Evolutionary conservation across 2,888 invertebrate species (phyloP).

Genomic region (Allacma fusca): DNA sequence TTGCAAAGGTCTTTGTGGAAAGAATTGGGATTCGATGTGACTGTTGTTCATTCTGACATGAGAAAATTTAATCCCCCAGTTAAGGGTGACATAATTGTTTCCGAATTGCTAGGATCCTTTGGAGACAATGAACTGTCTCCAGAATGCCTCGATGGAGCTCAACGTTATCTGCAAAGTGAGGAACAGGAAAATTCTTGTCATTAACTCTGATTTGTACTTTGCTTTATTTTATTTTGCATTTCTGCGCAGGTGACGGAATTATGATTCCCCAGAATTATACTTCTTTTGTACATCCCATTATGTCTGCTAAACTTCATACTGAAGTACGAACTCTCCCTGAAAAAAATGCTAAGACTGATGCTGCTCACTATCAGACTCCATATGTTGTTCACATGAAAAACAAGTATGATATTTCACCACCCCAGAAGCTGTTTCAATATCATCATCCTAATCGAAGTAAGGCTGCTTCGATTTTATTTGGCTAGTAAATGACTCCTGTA

Average conservation of each 20-base stretch:
- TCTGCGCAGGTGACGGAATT: constrained; percentile 76
- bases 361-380: constrained; percentile 77
- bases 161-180: constrained; percentile 77
- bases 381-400: constrained; percentile 94
- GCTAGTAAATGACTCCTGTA: too few species aligned
- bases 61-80: constrained; percentile 80
- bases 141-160: constrained; percentile 95
- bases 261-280: constrained; percentile 90
- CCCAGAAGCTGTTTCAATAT: constrained; percentile 84
- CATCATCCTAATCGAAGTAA: constrained; percentile 83
- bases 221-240: not conserved
- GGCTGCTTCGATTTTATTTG: too few species aligned
- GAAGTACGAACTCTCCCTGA: constrained; percentile 71
- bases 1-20: constrained; percentile 56
- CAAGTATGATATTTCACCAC: constrained; percentile 77
- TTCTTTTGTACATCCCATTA: constrained; percentile 91
- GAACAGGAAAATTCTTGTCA: not conserved
- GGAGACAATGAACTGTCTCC: constrained; percentile 99
- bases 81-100: constrained; percentile 93
- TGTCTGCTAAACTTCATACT: constrained; percentile 85
- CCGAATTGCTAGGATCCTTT: constrained; percentile 95
- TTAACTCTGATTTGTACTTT: not conserved
- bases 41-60: constrained; percentile 86
- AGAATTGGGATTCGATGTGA: constrained; percentile 73
- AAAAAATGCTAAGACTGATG: constrained; percentile 65